phyloP scores from a whole-genome alignment of 2,888 invertebrate genomes.

The Megamerina dolium region DNA sequence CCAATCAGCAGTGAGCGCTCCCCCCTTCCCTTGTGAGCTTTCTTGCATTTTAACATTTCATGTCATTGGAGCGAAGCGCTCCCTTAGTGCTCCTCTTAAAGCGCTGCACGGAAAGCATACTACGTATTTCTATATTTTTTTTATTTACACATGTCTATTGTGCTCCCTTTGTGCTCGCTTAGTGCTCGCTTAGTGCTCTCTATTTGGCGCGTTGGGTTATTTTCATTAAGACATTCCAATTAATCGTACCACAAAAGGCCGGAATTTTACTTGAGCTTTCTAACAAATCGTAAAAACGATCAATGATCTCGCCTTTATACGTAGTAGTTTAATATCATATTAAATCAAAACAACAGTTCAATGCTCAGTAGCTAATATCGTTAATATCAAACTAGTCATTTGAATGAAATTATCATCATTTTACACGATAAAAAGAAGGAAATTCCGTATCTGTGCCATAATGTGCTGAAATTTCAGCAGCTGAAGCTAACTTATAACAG shows the following conservation, averaged over 20 bases:
- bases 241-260: not conserved
- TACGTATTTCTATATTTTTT: too few species aligned
- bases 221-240: slow-evolving; percentile 7
- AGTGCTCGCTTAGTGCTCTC: too few species aligned
- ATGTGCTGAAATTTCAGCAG: slow-evolving; percentile 3
- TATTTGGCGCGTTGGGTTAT: too few species aligned
- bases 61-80: too few species aligned
- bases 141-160: too few species aligned
- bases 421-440: not conserved
- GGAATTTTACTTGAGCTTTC: slow-evolving; percentile 1
- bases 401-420: slow-evolving; percentile 4
- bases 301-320: slow-evolving; percentile 24
- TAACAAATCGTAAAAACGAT: slow-evolving; percentile 10
- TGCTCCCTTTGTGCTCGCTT: too few species aligned
- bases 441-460: slow-evolving; percentile 8
- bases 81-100: too few species aligned
- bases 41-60: too few species aligned
- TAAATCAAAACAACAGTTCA: not conserved
- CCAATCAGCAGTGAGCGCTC: too few species aligned
- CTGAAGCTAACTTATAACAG: too few species aligned
- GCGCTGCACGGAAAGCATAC: too few species aligned
- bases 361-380: slow-evolving; percentile 5
- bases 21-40: too few species aligned
- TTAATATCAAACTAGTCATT: slow-evolving; percentile 17
- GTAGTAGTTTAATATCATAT: slow-evolving; percentile 6